Conservation (phyloP, 1,140 invertebrate genomes). For the Muscidifurax raptorellus region DNA sequence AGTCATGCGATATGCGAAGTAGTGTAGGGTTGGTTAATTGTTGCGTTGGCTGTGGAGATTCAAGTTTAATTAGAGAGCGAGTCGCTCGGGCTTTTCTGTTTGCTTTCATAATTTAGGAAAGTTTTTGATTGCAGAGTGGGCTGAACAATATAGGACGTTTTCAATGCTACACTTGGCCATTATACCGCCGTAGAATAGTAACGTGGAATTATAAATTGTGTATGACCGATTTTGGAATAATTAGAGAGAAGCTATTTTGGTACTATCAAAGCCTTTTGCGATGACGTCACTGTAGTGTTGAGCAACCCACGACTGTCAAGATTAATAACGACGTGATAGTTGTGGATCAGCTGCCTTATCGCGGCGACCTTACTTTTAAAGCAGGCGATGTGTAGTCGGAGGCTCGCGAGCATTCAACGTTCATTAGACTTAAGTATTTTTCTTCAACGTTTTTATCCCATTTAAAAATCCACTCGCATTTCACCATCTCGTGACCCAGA, state of each 20-base stretch:
- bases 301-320: background rate
- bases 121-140: background rate
- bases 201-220: too few relatives aligned
- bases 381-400: too few relatives aligned
- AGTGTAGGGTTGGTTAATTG: background rate
- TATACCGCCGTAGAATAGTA: too few relatives aligned
- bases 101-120: background rate
- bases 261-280: background rate
- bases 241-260: too few relatives aligned
- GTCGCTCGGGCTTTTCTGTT: background rate
- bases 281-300: too few relatives aligned
- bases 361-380: background rate
- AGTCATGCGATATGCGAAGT: background rate
- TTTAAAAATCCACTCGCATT: background rate
- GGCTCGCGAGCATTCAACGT: too few relatives aligned
- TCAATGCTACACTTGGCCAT: too few relatives aligned
- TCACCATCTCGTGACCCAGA: background rate
- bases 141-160: too few relatives aligned
- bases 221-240: too few relatives aligned
- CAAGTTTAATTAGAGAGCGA: background rate
- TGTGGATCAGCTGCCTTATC: background rate
- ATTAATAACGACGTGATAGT: background rate
- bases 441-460: too few relatives aligned
- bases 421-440: too few relatives aligned
- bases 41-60: background rate